Evolutionary conservation across 1,140 invertebrate genomes (phyloP).

Genomic region (Dinoponera quadriceps): DNA sequence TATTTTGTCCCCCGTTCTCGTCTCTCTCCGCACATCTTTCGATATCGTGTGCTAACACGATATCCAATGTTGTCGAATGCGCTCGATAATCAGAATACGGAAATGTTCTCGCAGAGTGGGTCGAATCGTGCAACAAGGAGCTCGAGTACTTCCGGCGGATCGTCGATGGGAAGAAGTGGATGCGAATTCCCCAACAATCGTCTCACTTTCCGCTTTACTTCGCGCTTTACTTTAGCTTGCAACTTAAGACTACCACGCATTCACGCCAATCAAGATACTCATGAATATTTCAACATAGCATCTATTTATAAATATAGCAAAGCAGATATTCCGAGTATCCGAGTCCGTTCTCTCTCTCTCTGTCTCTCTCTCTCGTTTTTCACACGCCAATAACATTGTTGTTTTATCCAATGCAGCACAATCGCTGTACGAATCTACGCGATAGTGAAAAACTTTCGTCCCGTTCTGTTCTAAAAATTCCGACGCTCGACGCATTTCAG

Average conservation of each 20-base stretch:
- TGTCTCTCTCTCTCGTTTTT: background rate
- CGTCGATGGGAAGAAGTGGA: constrained; percentile 7
- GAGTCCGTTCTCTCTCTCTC: background rate
- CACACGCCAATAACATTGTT: background rate
- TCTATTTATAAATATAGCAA: constrained; percentile 46
- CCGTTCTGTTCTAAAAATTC: constrained; percentile 4
- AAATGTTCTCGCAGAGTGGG: background rate
- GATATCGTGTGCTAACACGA: constrained; percentile 10
- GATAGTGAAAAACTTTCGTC: background rate
- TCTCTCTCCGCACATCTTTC: too few relatives aligned
- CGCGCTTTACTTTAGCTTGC: constrained; percentile 35
- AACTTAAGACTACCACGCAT: constrained; percentile 17
- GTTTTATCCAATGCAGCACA: background rate
- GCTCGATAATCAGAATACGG: background rate
- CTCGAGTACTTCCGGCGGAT: background rate
- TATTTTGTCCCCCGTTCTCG: constrained; percentile 27
- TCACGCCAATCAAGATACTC: constrained; percentile 33
- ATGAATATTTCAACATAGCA: constrained; percentile 62
- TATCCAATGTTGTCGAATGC: constrained; percentile 3
- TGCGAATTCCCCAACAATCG: constrained; percentile 5
- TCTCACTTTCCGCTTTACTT: constrained; percentile 32
- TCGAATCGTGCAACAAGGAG: background rate
- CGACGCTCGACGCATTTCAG: too few relatives aligned
- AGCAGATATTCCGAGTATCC: constrained; percentile 1
- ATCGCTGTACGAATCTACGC: constrained; percentile 1